Evolutionary conservation across 2,797 vertebrate genomes (phyloP), one percentile per base, ranked within the genome.

Genomic region (Leptodactylus fallax): DNA sequence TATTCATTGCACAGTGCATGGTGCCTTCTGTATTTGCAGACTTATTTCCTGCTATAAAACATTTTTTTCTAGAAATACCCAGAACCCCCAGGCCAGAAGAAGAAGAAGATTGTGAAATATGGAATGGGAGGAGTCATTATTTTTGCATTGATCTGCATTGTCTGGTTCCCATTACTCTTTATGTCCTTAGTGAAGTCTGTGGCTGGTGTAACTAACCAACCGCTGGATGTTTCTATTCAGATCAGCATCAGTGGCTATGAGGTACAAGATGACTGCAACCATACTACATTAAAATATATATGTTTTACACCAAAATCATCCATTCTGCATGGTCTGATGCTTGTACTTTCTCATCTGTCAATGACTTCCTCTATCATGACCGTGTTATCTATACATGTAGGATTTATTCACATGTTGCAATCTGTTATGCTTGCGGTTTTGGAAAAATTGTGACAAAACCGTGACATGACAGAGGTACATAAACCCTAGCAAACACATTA

Each of bases 141-240:
- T 86, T 94, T 96, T 4, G 81, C 90, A 17, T 92, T 94, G 72
- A 94, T 95, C 83, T 93, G 93, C 91, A 94, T 96, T 25, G 83
- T 93, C 88, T 95, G 96, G 96, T 95, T 97, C 89, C 96, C 96
- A 0, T 93, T 96, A 36, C 94, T 97, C 90, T 96, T 96, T 90
- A 95, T 92, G 94, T 95, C 96, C 10, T 86, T 96, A 91, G 91
- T 95, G 63, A 96, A 96, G 91, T 93, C 94, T 0, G 93, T 95
- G 55, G 95, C 95, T 0, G 94, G 94, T n/a, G 93, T 95, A 83
- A 96, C 93, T 88, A 96, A 94, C 89, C 95, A 92, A 86, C 94
- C 95, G 0, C 6, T 94, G 86, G 94, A 95, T 0, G 92, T 95
- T 83, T 96, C 96, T 45, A 93, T 96, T 89, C 92, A 95, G 90